Evolutionary conservation across 1,140 invertebrate genomes (phyloP), one percentile per base, ranked within the genome.

Genomic region (Plectus sambesii): DNA sequence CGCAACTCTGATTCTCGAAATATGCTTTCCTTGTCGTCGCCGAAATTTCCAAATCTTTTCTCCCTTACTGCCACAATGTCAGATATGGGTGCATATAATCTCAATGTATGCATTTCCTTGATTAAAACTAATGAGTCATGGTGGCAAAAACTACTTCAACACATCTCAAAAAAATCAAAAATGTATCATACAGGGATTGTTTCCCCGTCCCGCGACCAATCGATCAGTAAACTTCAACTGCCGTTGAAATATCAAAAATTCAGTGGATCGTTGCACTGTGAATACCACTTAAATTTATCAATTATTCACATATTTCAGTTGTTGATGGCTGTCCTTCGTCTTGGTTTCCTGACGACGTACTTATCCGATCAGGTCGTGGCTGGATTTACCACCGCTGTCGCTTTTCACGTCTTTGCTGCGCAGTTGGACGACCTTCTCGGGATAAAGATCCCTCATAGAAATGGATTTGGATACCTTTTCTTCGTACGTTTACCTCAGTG

Each of bases 331-430:
- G 26, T 66, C 27, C 46, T 68, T 12, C 62, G 62, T 3, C 52
- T 66, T 19, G 61, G 61, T 25, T 62, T 68, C 40, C 48, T 66
- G 19, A 66, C 63, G 2, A 61, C 66, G 1, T 66, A 66, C 33
- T 66, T 66, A 2, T 68, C 64, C 22, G 66, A 69, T 51, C 35
- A 53, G 36, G 40, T 62, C 2, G 58, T 66, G 19, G 51, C 59
- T 17, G 63, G 63, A 4, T 66, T 66, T 42, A 62, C 63, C 12
- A 66, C 63, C 8, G 63, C 46, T 8, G 66, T 66, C 24, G 51
- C 60, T 2, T 44, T 46, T 37, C 66, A 66, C 36, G 63, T 66
- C 6, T 58, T 66, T 22, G 58, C 59, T 17, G 53, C 62, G 5
- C 66, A 69, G 26, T 47, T 66, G 17, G 57, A 58, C 25, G 57